Percentiles rank a stretch among this genome's conserved stretches.
phyloP scores from a whole-genome alignment of 1,140 invertebrate species.

The Ladona fulva region DNA sequence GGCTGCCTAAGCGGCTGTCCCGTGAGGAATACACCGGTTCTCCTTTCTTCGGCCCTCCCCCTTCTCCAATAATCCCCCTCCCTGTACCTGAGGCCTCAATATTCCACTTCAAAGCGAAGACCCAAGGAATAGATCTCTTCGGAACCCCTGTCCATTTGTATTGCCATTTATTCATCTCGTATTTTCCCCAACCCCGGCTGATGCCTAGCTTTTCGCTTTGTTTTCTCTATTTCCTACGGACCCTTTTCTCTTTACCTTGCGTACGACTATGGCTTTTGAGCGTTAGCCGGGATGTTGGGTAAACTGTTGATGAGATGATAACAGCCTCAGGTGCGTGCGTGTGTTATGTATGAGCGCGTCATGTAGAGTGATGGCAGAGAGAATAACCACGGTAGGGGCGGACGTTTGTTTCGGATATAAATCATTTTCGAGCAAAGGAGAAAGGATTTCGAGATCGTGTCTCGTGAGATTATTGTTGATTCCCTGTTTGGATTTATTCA shows the following conservation, averaged over 20 bases:
- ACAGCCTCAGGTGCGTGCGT: not conserved
- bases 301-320: slow-evolving; percentile 3
- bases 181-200: no score
- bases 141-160: no score
- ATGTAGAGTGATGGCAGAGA: not conserved
- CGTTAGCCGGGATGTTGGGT: not conserved
- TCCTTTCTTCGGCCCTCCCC: no score
- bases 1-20: not conserved
- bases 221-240: no score
- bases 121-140: no score
- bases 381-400: not conserved
- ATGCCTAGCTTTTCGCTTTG: no score
- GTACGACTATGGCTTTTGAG: not conserved
- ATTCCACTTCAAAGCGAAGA: no score
- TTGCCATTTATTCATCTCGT: not conserved
- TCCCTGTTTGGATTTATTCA: no score
- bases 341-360: not conserved
- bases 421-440: not conserved
- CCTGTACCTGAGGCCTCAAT: not conserved
- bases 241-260: not conserved
- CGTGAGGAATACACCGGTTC: no score
- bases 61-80: not conserved
- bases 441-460: not conserved
- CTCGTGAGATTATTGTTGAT: not conserved
- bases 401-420: not conserved